phyloP scores from a whole-genome alignment of 2,888 invertebrate genomes.

The Drosophila putrida region DNA sequence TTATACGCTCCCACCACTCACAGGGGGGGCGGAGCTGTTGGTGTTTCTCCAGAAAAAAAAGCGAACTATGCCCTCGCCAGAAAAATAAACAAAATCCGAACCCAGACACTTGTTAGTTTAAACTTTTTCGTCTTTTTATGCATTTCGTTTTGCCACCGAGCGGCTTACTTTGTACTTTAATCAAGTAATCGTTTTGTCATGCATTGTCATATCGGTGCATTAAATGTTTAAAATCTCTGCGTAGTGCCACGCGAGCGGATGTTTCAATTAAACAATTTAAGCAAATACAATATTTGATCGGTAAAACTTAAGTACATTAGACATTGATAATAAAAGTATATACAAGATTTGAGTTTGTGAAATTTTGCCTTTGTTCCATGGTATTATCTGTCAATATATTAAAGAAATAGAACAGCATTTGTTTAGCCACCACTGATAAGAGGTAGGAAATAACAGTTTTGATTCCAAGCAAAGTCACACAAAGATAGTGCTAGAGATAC shows the following conservation, averaged over 20 bases:
- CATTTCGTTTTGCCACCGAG: conserved; percentile 26
- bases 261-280: conserved; percentile 33
- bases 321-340: conserved; percentile 18
- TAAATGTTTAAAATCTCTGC: conserved; percentile 4
- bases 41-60: conserved; percentile 26
- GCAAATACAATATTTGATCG: conserved; percentile 13
- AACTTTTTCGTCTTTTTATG: conserved; percentile 14
- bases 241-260: conserved; percentile 62
- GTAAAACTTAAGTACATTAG: conserved; percentile 18
- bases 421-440: conserved; percentile 55
- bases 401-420: conserved; percentile 21
- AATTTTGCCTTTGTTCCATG: conserved; percentile 64
- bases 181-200: conserved; percentile 7
- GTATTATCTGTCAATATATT: conserved; percentile 62
- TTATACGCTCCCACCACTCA: conserved; percentile 24
- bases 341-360: conserved; percentile 57
- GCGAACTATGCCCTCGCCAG: conserved; percentile 16
- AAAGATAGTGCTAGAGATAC: conserved; percentile 28
- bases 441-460: conserved; percentile 32
- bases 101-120: conserved; percentile 26
- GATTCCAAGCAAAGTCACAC: conserved; percentile 37
- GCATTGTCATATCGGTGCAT: conserved; percentile 13
- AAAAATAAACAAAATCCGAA: conserved; percentile 22
- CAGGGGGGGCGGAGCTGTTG: conserved; percentile 9
- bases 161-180: conserved; percentile 37